Evolutionary conservation across 2,888 invertebrate species (phyloP).

Genomic region (Rotaria socialis): DNA sequence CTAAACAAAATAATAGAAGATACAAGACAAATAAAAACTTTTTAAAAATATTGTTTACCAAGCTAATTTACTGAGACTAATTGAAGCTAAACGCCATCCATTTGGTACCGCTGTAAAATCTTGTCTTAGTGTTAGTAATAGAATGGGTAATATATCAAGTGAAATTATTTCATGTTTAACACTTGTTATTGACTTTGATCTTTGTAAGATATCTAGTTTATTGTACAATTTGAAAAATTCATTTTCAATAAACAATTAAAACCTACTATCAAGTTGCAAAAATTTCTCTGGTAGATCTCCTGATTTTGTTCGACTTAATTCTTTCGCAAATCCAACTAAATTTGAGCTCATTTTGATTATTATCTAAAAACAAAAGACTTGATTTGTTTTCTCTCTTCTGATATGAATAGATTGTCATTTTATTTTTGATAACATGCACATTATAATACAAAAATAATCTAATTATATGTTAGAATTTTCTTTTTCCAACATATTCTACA

Average conservation of each 20-base stretch:
- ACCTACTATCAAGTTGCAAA: neutral
- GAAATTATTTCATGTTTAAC: constrained; percentile 12
- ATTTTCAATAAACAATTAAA: no score
- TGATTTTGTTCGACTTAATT: constrained; percentile 5
- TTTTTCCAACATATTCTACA: neutral
- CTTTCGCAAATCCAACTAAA: neutral
- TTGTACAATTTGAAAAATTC: neutral
- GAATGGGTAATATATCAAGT: neutral
- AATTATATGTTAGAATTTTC: neutral
- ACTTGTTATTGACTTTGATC: neutral
- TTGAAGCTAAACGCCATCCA: constrained; percentile 32
- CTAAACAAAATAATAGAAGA: neutral
- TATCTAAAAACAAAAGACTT: neutral
- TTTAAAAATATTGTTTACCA: neutral
- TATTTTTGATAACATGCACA: neutral
- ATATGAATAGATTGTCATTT: neutral
- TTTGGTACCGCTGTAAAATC: neutral
- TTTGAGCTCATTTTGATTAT: neutral
- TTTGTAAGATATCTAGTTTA: neutral
- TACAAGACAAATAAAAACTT: neutral
- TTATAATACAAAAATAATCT: neutral
- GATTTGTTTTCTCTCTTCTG: no score
- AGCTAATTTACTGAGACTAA: neutral
- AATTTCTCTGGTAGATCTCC: neutral
- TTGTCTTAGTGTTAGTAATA: constrained; percentile 24